phyloP scores from a whole-genome alignment of 92 coral and sea anemone genomes.

The Porites divaricata region DNA sequence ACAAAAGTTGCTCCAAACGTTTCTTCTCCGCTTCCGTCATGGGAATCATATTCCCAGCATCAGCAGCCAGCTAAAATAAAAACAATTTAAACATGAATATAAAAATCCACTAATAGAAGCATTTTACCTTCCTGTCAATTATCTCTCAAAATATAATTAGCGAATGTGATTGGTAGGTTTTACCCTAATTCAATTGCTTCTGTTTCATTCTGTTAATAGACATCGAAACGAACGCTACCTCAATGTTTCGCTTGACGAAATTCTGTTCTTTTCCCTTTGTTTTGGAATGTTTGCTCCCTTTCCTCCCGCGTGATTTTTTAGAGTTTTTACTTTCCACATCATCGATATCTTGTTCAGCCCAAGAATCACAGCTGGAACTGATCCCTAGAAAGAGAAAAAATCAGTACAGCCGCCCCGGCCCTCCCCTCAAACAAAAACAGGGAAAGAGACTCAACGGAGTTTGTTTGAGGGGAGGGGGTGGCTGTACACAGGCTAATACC shows the following conservation, averaged over 20 bases:
- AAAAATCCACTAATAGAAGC: background rate
- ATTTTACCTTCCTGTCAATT: no score
- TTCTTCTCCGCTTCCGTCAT: constrained; percentile 97
- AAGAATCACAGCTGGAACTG: constrained; percentile 37
- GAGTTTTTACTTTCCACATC: constrained; percentile 26
- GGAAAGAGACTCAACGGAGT: no score
- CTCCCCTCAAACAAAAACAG: no score
- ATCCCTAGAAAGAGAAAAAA: background rate
- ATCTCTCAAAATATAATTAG: no score
- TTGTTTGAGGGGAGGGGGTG: no score
- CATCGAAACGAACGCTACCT: constrained; percentile 47
- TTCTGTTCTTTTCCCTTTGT: constrained; percentile 63
- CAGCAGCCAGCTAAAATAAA: constrained; percentile 87
- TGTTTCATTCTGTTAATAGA: background rate
- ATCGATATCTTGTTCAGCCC: constrained; percentile 40
- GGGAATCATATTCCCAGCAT: constrained; percentile 91
- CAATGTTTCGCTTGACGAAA: constrained; percentile 89
- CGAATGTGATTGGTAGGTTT: no score
- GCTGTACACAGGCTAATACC: no score
- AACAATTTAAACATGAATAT: background rate
- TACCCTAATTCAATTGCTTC: background rate
- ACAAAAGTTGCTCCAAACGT: constrained; percentile 80
- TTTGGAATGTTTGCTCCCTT: constrained; percentile 27
- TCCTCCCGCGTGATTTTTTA: constrained; percentile 36
- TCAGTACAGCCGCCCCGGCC: no score